Base-by-base conservation (phyloP, 2,113 vertebrate species). In the Chiloscyllium plagiosum region DNA sequence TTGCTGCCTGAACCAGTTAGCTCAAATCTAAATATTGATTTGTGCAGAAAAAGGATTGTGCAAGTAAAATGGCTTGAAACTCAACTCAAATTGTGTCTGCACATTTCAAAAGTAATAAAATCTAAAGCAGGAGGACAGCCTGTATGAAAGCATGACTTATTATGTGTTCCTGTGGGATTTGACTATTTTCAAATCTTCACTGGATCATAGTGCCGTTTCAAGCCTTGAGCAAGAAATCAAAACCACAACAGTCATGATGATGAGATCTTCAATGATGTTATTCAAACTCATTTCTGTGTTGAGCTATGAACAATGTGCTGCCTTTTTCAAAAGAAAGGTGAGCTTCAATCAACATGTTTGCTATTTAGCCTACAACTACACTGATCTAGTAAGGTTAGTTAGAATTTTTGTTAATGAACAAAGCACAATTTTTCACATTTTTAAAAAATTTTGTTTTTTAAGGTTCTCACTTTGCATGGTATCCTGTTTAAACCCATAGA, bases 401-500 rank as follows among this genome's bases (percentile, higher is more conserved):
- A 95, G 68, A 72, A 72, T 72, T 65, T 50, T 72, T 95, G 69
- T 70, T 72, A 70, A 76, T 52, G 69, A 95, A 95, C 94, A 33
- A 95, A 95, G 69, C 69, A 95, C 68, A 52, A 94, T 70, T 94
- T 92, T 92, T 92, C 80, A 83, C 17, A 37, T 83, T 7, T 65
- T 8, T 37, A 8, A 56, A 56, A 7, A 7, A 89, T 93, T 66
- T 66, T 33, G 10, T 52, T 61, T n/a, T 95, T 93, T 94, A 94
- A 50, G 68, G 50, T 72, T 72, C 69, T 72, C 69, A 95, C 47
- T 95, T 70, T 50, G 68, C 50, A 95, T 47, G 66, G 47, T 72
- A 95, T 72, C 94, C 65, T 47, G 47, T 52, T 72, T 95, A 72
- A 95, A 95, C 93, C 22, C 68, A 50, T 95, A 70, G 42, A 29